Percentiles rank a stretch among this genome's conserved stretches.
Evolutionary conservation across 2,113 vertebrate genomes (phyloP).

Genomic region (Oncorhynchus mykiss): DNA sequence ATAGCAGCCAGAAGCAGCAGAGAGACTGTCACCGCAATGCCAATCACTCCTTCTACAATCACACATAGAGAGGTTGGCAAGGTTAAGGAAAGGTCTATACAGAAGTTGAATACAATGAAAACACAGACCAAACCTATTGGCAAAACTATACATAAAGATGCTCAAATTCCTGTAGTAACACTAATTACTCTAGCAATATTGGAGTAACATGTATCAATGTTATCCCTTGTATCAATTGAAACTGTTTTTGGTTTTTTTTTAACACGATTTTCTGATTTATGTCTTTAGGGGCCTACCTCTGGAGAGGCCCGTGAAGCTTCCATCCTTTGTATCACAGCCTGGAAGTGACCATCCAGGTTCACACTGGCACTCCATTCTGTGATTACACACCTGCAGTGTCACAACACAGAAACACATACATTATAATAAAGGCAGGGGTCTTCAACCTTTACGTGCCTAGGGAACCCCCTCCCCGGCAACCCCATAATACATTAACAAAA

Average conservation of each 20-base stretch:
- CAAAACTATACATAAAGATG: too few relatives aligned
- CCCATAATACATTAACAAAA: too few relatives aligned
- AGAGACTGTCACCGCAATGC: slow-evolving; percentile 32
- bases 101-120: too few relatives aligned
- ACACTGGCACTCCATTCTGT: slow-evolving; percentile 73
- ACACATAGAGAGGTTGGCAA: neutral
- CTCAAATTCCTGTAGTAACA: too few relatives aligned
- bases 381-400: slow-evolving; percentile 70
- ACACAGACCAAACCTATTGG: too few relatives aligned
- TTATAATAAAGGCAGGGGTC: neutral
- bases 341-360: slow-evolving; percentile 70
- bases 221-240: too few relatives aligned
- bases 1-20: slow-evolving; percentile 51
- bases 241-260: too few relatives aligned
- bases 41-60: slow-evolving; percentile 43
- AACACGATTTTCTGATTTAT: too few relatives aligned
- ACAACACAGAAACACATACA: neutral
- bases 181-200: too few relatives aligned
- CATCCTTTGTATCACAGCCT: slow-evolving; percentile 37
- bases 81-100: neutral
- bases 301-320: neutral
- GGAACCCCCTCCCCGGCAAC: too few relatives aligned
- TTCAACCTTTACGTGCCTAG: too few relatives aligned
- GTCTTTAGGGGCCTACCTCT: slow-evolving; percentile 30
- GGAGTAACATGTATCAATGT: too few relatives aligned